Evolutionary conservation across 2,888 invertebrate genomes (phyloP), one percentile per base, ranked within the genome.

Genomic region (Drosophila cyrtoloma): DNA sequence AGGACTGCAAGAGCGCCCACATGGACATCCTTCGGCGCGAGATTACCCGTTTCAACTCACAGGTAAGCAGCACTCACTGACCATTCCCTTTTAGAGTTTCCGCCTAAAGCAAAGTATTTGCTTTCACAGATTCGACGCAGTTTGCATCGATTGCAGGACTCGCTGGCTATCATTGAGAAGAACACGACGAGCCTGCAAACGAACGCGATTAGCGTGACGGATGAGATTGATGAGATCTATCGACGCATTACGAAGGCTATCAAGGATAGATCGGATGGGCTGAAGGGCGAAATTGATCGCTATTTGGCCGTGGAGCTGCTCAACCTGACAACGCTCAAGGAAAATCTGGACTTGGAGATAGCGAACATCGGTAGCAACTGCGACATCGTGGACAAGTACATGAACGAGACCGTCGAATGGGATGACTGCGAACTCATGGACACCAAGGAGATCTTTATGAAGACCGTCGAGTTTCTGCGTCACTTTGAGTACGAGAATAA

Each of bases 311-410:
- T 96, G 39, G 99, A 99, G 94, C 94, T 97, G 90, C 95, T 97
- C 86, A 96, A 97, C 90, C 94, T 99, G 75, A 96, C 96, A 67
- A 96, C 97, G 81, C 95, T 99, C 61, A 98, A 98, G 94, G 98
- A 98, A 93, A 98, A 98, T 94, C 94, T 99, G 87, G 98, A 99
- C 93, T 95, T 97, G 93, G 99, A 99, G 94, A 97, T 99, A 92
- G 96, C 96, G 83, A 99, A 99, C 94, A 98, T 99, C 91, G 96
- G 97, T 92, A 98, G 98, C 93, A 99, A 99, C 94, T 99, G 99
- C 94, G 99, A 99, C 93, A 95, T 98, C 91, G 98, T 98, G 59
- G 99, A 99, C 93, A 98, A 98, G 93, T 97, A 98, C 92, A 97
- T 98, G 95, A 97, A 96, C 91, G 97, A 97, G 84, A 96, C 96